Conservation (phyloP, 2,797 vertebrate genomes). For the Pseudomugil tenellus region DNA sequence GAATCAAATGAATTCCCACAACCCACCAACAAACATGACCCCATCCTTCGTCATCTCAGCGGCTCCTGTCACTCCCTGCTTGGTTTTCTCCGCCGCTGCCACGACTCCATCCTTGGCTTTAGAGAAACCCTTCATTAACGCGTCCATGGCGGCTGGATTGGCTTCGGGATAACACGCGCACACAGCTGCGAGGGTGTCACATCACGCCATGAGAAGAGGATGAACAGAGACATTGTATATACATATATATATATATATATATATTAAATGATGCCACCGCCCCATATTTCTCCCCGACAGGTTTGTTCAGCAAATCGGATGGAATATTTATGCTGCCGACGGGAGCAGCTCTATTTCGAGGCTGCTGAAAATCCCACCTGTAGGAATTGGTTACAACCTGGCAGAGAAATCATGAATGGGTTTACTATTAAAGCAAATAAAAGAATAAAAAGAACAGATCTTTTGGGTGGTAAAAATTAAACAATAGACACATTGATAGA, state of each 20-base stretch:
- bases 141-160: slow-evolving; percentile 72
- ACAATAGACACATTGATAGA: neutral
- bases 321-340: slow-evolving; percentile 4
- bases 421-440: slow-evolving; percentile 20
- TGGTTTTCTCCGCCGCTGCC: slow-evolving; percentile 79
- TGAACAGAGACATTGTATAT: too few species aligned
- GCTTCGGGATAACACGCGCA: slow-evolving; percentile 40
- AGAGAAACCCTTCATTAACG: slow-evolving; percentile 69
- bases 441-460: neutral
- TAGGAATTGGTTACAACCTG: slow-evolving; percentile 46
- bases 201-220: too few species aligned
- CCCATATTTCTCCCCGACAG: slow-evolving; percentile 30
- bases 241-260: too few species aligned
- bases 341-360: neutral
- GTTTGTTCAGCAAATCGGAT: slow-evolving; percentile 8
- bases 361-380: slow-evolving; percentile 63
- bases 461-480: neutral
- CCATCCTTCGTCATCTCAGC: slow-evolving; percentile 81
- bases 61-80: slow-evolving; percentile 79
- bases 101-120: slow-evolving; percentile 81
- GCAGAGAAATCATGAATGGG: slow-evolving; percentile 39
- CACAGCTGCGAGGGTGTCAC: slow-evolving; percentile 43
- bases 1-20: slow-evolving; percentile 7
- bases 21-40: slow-evolving; percentile 79
- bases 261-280: slow-evolving; percentile 51